These are phyloP conservation scores for Otolemur crassicaudatus DNA, from an alignment of 2,797 vertebrate genomes.

Conservation along the genomic window DNA sequence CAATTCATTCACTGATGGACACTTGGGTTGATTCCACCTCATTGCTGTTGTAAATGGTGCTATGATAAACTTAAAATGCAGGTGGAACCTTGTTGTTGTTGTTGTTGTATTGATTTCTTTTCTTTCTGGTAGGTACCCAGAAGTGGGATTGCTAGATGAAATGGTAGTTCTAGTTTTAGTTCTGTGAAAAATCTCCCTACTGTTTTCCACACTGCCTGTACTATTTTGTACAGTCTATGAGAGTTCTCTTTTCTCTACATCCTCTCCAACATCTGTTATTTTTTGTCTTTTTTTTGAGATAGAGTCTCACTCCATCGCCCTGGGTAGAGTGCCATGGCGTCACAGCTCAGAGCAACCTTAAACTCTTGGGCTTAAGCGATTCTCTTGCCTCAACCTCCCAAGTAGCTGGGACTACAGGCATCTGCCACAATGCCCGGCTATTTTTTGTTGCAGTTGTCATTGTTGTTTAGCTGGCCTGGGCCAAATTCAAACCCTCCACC, in stretches of 20 bases:
- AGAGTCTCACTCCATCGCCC: too few species aligned
- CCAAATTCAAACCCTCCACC: too few species aligned
- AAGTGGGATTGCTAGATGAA: not conserved
- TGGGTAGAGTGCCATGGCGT: too few species aligned
- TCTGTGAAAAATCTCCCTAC: not conserved
- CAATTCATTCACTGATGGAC: not conserved
- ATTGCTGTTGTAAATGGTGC: not conserved
- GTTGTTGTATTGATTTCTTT: not conserved
- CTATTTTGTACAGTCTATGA: not conserved
- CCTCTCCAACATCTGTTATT: not conserved
- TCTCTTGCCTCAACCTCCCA: too few species aligned
- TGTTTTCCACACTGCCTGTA: not conserved
- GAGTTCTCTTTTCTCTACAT: not conserved
- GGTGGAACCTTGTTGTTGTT: too few species aligned
- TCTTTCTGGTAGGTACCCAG: not conserved
- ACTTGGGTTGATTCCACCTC: not conserved
- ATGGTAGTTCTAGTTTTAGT: not conserved
- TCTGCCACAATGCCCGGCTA: too few species aligned
- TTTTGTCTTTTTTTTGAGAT: not conserved
- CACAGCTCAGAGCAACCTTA: too few species aligned
- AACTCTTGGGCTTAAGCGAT: too few species aligned
- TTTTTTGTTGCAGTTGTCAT: too few species aligned
- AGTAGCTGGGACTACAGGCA: too few species aligned
- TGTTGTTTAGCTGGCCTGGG: too few species aligned
- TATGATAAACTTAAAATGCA: not conserved